Evolutionary conservation across 2,888 invertebrate genomes (phyloP).

Genomic region (Orgyia antiqua): DNA sequence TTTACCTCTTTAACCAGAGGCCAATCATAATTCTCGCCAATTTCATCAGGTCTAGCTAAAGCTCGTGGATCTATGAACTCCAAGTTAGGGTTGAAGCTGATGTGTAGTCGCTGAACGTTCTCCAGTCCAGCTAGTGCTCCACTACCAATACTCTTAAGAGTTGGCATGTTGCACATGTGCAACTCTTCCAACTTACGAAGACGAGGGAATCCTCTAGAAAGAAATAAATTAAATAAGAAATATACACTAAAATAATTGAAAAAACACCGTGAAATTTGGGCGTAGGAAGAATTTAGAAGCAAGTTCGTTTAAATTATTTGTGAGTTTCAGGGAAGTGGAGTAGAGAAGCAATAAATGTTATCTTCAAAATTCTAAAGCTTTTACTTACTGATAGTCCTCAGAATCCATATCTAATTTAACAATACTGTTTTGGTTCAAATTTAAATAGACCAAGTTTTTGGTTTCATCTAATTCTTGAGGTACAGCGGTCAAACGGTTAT

Average conservation of each 20-base stretch:
- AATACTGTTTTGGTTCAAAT: slow-evolving; percentile 85
- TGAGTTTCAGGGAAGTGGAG: too few species aligned
- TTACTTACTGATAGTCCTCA: slow-evolving; percentile 56
- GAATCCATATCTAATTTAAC: slow-evolving; percentile 62
- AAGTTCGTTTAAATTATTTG: too few species aligned
- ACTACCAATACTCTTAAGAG: slow-evolving; percentile 77
- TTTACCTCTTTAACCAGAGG: slow-evolving; percentile 81
- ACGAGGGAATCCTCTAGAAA: slow-evolving; percentile 80
- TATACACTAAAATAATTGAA: too few species aligned
- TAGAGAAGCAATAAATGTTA: too few species aligned
- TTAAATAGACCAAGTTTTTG: slow-evolving; percentile 78
- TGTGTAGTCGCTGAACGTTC: slow-evolving; percentile 75
- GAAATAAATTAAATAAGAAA: too few species aligned
- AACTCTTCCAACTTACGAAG: slow-evolving; percentile 80
- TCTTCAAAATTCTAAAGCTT: too few species aligned
- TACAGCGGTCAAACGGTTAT: slow-evolving; percentile 79
- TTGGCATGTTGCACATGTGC: slow-evolving; percentile 82
- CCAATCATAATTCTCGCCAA: slow-evolving; percentile 77
- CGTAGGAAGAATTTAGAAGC: too few species aligned
- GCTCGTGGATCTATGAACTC: slow-evolving; percentile 79
- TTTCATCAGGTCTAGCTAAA: slow-evolving; percentile 69
- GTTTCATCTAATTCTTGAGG: slow-evolving; percentile 81
- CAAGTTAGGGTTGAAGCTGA: slow-evolving; percentile 82
- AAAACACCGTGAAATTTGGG: too few species aligned
- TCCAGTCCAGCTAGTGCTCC: slow-evolving; percentile 53